These are phyloP conservation scores for Rhynchotus rufescens DNA, from an alignment of 2,797 vertebrate species.

Conservation along the genomic window DNA sequence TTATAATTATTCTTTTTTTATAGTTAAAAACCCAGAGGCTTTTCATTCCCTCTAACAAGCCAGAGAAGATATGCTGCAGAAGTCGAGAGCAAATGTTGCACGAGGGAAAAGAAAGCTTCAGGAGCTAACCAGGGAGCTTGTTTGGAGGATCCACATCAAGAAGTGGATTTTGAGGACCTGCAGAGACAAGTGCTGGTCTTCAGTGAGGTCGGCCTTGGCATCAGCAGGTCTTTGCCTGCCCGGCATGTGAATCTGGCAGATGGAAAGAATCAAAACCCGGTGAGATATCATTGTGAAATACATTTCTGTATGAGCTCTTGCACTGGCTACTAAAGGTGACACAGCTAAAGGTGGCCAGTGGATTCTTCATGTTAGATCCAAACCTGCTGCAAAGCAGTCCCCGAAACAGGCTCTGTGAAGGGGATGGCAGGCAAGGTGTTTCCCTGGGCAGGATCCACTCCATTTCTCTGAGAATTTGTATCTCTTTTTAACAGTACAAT, in stretches of 20 bases:
- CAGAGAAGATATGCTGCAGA: not conserved
- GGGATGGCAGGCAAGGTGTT: not conserved
- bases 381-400: not conserved
- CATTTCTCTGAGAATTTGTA: not conserved
- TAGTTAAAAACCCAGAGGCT: not conserved
- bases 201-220: not conserved
- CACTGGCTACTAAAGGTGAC: not conserved
- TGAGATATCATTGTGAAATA: not conserved
- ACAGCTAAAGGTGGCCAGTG: not conserved
- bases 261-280: not conserved
- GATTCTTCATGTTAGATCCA: not conserved
- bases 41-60: not conserved
- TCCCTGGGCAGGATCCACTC: not conserved
- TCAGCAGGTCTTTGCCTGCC: not conserved
- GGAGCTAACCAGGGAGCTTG: not conserved
- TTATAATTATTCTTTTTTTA: not conserved
- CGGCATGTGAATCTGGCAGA: not conserved
- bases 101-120: not conserved
- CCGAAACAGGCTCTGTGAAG: not conserved
- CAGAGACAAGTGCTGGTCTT: accelerated
- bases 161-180: not conserved
- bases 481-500: not conserved
- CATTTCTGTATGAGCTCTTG: not conserved
- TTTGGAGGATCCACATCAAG: not conserved
- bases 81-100: not conserved